These are phyloP conservation scores for Aethes cnicana DNA, from an alignment of 2,888 invertebrate genomes.

Conservation along the genomic window DNA sequence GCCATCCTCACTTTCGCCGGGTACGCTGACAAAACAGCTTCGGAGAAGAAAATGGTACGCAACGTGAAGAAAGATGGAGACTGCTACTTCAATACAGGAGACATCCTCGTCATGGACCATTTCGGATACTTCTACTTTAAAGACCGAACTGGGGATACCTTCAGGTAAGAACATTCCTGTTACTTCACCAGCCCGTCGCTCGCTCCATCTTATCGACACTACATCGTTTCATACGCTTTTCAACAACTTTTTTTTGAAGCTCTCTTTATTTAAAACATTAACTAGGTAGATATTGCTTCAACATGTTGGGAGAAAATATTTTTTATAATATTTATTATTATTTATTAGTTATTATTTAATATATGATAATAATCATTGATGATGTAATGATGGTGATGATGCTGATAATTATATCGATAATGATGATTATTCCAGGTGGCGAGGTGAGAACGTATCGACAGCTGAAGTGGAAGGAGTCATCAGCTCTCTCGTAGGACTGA, in stretches of 20 bases:
- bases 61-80: slow-evolving; percentile 93
- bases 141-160: slow-evolving; percentile 93
- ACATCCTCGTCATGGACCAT: slow-evolving; percentile 94
- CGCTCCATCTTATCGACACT: no score
- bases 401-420: not conserved
- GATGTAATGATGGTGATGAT: no score
- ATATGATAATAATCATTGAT: no score
- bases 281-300: no score
- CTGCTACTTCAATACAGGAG: slow-evolving; percentile 94
- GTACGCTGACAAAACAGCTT: slow-evolving; percentile 85
- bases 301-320: no score
- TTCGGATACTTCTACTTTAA: slow-evolving; percentile 96
- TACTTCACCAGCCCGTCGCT: no score
- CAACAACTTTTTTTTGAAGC: no score
- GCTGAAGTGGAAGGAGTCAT: slow-evolving; percentile 96
- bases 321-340: no score
- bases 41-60: slow-evolving; percentile 91
- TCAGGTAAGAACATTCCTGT: slow-evolving; percentile 67
- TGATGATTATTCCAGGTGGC: slow-evolving; percentile 84
- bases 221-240: no score
- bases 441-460: slow-evolving; percentile 98
- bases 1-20: slow-evolving; percentile 74
- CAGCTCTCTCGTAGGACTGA: slow-evolving; percentile 88
- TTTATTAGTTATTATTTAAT: no score
- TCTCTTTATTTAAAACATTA: no score